Conservation (phyloP, 2,113 vertebrate species). For the Pogona vitticeps region DNA sequence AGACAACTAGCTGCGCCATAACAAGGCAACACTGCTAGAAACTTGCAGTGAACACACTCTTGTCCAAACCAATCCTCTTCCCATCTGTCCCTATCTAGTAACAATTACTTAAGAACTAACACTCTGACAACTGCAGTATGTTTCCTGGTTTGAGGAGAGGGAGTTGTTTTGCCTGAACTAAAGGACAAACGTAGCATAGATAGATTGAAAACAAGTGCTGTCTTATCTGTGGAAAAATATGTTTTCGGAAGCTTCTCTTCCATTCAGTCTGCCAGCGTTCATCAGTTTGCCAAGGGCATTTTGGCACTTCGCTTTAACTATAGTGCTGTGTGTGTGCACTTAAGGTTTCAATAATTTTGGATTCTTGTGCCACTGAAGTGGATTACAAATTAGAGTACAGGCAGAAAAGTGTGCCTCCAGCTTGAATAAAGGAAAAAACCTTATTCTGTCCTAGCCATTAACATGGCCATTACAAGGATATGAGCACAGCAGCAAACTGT, state of each 20-base stretch:
- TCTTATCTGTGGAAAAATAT: not conserved
- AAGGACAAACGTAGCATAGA: not conserved
- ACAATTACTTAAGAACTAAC: not conserved
- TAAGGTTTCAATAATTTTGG: too few relatives aligned
- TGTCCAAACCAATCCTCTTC: not conserved
- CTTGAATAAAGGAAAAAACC: not conserved
- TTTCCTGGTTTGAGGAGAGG: too few relatives aligned
- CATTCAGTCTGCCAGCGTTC: not conserved
- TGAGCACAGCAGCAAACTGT: not conserved
- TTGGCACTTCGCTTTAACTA: not conserved
- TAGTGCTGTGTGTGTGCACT: fast-evolving
- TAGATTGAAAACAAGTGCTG: not conserved
- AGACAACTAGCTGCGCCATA: not conserved
- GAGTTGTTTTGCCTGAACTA: not conserved
- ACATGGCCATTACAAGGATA: not conserved
- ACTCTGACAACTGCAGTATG: too few relatives aligned
- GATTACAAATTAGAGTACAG: not conserved
- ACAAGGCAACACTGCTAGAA: not conserved
- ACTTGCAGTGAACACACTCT: not conserved
- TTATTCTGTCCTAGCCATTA: not conserved
- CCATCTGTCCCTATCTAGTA: not conserved
- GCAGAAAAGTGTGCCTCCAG: not conserved
- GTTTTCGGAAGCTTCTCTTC: not conserved
- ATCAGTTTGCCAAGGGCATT: not conserved
- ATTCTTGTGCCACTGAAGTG: conserved; percentile 3